Base-by-base conservation (phyloP, 1,140 invertebrate species). In the Manduca sexta region DNA sequence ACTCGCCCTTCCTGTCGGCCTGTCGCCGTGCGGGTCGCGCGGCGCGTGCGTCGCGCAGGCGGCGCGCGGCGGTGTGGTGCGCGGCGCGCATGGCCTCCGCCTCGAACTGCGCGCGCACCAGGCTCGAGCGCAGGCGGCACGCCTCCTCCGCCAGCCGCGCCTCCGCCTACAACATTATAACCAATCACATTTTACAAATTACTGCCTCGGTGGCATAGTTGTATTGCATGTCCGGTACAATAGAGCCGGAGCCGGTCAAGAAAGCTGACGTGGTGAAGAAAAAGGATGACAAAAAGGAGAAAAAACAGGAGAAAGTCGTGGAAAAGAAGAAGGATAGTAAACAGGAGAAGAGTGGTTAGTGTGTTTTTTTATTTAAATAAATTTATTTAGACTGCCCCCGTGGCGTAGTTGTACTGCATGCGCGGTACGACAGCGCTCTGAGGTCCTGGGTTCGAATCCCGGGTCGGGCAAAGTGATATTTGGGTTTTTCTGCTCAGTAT, bases 241-340 rank as follows among this genome's bases (percentile, higher is more conserved):
- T n/a, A n/a, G n/a, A 54, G 31, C 7, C 11, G 3, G 56, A 67
- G 17, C 16, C 45, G 26, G 58, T 59, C 41, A 63, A 60, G 31
- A 69, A 72, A 37, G 56, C 57, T 6, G 60, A 69, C 14, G 35
- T 44, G 31, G 61, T 62, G 45, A 60, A 56, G 15, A 65, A 67
- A 29, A 65, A 70, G 35, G 60, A 69, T n/a, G 52, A 62, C 10
- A 58, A 68, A 35, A 64, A 69, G 18, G 59, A 67, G 46, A 57
- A 62, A 30, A 56, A 60, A 18, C 50, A 34, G 38, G 47, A 58
- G 6, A 66, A 64, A 47, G 49, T 48, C 4, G 49, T 51, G 16
- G 60, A 68, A 11, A 73, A 74, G 44, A 69, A 71, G 15, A 76
- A 73, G 45, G 74, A 81, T 33, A 67, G 58, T 38, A 78, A 72